A percentile compares a stretch with the other conserved stretches of the same genome.
Conservation (phyloP, 2,113 vertebrate genomes). For the Aspiorhynchus laticeps region DNA sequence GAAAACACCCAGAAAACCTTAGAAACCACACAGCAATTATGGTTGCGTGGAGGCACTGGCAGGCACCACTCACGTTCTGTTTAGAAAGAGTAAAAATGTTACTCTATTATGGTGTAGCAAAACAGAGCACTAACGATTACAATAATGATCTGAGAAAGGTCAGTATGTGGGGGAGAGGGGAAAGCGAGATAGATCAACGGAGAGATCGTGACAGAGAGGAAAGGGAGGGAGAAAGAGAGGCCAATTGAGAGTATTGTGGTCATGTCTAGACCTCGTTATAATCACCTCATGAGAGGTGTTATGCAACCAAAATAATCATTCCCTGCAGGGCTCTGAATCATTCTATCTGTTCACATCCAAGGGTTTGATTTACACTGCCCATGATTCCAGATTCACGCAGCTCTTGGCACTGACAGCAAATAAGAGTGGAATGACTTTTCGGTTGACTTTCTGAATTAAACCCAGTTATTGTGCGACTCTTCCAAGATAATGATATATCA, state of each 20-base stretch:
- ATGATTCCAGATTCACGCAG: constrained; percentile 31
- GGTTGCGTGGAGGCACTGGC: background rate
- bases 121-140: constrained; percentile 15
- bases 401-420: background rate
- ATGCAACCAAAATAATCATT: constrained; percentile 53
- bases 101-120: background rate
- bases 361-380: constrained; percentile 41
- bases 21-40: background rate
- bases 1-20: background rate
- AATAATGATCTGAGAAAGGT: constrained; percentile 30
- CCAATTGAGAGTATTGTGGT: constrained; percentile 23
- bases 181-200: constrained; percentile 34
- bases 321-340: constrained; percentile 49
- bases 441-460: constrained; percentile 21
- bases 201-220: constrained; percentile 19
- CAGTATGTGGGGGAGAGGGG: background rate
- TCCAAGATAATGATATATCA: background rate
- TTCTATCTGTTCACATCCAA: constrained; percentile 50
- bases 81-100: background rate
- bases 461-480: background rate
- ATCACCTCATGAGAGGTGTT: constrained; percentile 48
- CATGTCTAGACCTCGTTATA: constrained; percentile 43
- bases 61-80: constrained; percentile 2
- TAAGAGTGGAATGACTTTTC: constrained; percentile 26
- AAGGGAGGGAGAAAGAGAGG: constrained; percentile 16